A percentile compares a stretch with the other conserved stretches of the same genome.
Evolutionary conservation across 2,113 vertebrate genomes (phyloP).

Genomic region (Steatornis caripensis): DNA sequence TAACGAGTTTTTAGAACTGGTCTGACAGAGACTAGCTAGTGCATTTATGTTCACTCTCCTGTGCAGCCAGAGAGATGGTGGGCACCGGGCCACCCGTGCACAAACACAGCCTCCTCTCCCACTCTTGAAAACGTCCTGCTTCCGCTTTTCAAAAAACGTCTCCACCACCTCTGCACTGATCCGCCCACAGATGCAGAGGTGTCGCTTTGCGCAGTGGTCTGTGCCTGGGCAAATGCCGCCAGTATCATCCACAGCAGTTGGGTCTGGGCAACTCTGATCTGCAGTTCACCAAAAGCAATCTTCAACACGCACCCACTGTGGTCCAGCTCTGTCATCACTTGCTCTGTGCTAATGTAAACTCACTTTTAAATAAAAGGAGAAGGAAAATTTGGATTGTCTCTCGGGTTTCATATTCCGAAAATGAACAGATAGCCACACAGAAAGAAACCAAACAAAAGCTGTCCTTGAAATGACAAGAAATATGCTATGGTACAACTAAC

Average conservation of each 20-base stretch:
- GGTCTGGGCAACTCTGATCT: neutral
- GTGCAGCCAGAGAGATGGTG: neutral
- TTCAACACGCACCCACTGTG: rapidly evolving
- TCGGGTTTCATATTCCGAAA: neutral
- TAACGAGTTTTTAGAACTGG: neutral
- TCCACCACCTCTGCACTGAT: neutral
- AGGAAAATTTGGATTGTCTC: neutral
- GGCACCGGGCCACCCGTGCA: rapidly evolving
- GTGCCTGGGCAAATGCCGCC: neutral
- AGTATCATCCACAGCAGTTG: neutral
- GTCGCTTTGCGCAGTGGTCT: neutral
- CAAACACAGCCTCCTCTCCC: neutral
- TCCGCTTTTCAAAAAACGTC: neutral
- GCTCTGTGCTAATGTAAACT: neutral
- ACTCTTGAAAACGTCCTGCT: rapidly evolving
- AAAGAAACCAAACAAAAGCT: neutral
- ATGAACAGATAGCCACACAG: rapidly evolving
- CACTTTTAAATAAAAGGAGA: neutral
- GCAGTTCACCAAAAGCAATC: neutral
- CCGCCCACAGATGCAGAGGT: neutral
- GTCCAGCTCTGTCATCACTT: neutral
- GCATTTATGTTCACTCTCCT: neutral
- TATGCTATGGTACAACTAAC: neutral
- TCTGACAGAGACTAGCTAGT: neutral
- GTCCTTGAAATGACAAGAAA: neutral